phyloP scores from a whole-genome alignment of 2,797 vertebrate genomes.

The Gymnoscopelus microlampas region DNA sequence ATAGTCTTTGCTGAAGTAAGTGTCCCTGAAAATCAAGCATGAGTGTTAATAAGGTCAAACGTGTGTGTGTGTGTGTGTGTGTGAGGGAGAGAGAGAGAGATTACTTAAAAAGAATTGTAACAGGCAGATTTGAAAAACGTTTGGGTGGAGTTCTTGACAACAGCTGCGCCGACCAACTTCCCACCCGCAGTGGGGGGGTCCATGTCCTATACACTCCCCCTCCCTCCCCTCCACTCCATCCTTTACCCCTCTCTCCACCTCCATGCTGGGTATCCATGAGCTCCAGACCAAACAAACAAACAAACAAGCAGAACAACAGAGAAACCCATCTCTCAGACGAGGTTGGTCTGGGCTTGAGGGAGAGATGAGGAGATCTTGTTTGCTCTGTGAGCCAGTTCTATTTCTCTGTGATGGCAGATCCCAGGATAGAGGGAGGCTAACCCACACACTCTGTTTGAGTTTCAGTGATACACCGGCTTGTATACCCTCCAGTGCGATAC shows the following conservation, averaged over 20 bases:
- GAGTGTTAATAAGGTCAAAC: no score
- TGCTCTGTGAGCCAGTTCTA: slow-evolving; percentile 75
- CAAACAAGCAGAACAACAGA: slow-evolving; percentile 70
- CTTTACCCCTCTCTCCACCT: slow-evolving; percentile 8
- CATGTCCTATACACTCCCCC: slow-evolving; percentile 55
- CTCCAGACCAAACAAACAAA: slow-evolving; percentile 76
- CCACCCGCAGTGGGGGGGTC: no score
- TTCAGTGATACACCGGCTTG: slow-evolving; percentile 49
- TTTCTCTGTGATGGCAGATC: slow-evolving; percentile 77
- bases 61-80: neutral
- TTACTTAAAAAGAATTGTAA: no score
- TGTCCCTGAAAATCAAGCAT: no score
- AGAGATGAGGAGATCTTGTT: slow-evolving; percentile 78
- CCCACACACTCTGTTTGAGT: slow-evolving; percentile 77
- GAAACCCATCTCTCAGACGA: slow-evolving; percentile 79
- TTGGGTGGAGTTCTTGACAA: no score
- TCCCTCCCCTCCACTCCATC: slow-evolving; percentile 38
- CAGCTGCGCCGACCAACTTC: no score
- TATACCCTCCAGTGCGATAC: slow-evolving; percentile 58
- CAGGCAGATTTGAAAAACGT: no score
- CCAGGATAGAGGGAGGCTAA: slow-evolving; percentile 60
- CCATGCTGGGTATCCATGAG: slow-evolving; percentile 76
- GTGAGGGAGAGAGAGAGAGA: no score
- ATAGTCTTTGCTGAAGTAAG: no score
- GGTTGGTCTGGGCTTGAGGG: slow-evolving; percentile 69